Conservation (phyloP, 2,888 invertebrate genomes). For the Loripinus fragilis region DNA sequence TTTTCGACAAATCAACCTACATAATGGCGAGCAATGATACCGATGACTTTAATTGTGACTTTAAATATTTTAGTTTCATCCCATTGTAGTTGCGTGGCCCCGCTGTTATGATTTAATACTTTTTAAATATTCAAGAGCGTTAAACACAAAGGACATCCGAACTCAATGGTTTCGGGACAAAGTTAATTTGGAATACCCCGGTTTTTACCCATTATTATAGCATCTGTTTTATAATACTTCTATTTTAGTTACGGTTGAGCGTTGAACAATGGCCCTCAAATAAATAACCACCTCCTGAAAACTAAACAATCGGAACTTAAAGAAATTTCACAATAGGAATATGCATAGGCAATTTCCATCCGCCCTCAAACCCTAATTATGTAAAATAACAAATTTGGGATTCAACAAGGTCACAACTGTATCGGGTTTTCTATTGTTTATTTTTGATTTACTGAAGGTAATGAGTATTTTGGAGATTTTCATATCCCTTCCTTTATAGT, state of each 20-base stretch:
- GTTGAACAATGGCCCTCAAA: constrained; percentile 6
- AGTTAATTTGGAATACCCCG: background rate
- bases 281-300: constrained; percentile 11
- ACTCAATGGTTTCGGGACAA: constrained; percentile 4
- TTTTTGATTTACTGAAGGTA: constrained; percentile 51
- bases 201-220: background rate
- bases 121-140: constrained; percentile 9
- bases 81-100: background rate
- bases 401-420: constrained; percentile 54
- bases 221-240: constrained; percentile 16
- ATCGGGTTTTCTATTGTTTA: constrained; percentile 51
- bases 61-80: constrained; percentile 6
- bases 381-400: constrained; percentile 64
- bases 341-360: constrained; percentile 17
- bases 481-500: constrained; percentile 15
- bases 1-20: constrained; percentile 2
- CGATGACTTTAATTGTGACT: constrained; percentile 4
- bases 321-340: constrained; percentile 13
- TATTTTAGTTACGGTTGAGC: background rate
- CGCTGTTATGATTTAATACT: constrained; percentile 12
- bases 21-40: background rate
- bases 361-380: constrained; percentile 58
- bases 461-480: constrained; percentile 15
- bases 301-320: constrained; percentile 10
- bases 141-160: constrained; percentile 9